Evolutionary conservation across 2,113 vertebrate genomes (phyloP).

Genomic region (Cebus imitator): DNA sequence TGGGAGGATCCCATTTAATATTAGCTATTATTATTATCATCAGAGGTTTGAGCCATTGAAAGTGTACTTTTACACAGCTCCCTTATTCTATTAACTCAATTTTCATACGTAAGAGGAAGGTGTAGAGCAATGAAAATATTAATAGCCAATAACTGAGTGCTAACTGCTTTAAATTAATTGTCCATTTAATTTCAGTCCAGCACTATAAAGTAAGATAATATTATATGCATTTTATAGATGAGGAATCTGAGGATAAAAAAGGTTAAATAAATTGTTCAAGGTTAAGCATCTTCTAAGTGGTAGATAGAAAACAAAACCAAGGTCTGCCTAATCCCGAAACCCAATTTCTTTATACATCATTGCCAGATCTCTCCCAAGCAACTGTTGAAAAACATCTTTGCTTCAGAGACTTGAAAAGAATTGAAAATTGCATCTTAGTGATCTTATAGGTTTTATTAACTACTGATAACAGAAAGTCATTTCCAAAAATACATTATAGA

Average conservation of each 20-base stretch:
- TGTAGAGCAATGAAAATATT: conserved; percentile 51
- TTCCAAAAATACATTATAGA: neutral
- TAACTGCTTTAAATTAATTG: conserved; percentile 66
- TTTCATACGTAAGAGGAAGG: conserved; percentile 43
- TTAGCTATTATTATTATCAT: neutral
- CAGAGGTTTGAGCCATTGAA: conserved; percentile 1
- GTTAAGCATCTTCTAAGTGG: conserved; percentile 53
- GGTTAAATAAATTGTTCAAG: conserved; percentile 66
- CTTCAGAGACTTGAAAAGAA: neutral
- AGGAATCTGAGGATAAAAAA: conserved; percentile 48
- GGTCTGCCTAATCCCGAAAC: neutral
- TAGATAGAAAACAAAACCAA: conserved; percentile 40
- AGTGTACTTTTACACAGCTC: neutral
- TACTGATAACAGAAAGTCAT: neutral
- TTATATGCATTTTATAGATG: conserved; percentile 60
- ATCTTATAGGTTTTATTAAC: neutral
- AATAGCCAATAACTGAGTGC: conserved; percentile 21
- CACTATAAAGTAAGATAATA: conserved; percentile 57
- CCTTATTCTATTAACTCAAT: neutral
- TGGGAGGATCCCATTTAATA: neutral
- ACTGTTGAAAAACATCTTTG: neutral
- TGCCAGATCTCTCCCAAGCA: neutral
- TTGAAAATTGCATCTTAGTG: neutral
- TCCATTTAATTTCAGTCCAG: conserved; percentile 67
- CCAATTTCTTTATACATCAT: neutral